These are phyloP conservation scores for Lacanobia wlatinum DNA, from an alignment of 2,888 invertebrate genomes.

Conservation along the genomic window DNA sequence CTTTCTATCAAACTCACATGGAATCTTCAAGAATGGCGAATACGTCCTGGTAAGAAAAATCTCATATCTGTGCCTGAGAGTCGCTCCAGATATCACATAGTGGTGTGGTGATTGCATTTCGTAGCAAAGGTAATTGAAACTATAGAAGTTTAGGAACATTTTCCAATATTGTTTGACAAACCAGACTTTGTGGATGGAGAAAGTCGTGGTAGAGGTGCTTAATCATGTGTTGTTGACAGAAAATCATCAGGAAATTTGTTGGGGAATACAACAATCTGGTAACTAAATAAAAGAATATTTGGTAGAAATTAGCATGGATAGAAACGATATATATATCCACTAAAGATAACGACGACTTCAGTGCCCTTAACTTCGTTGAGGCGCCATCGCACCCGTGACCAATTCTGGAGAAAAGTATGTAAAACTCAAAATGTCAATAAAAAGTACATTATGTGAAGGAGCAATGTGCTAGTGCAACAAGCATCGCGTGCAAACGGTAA, in stretches of 20 bases:
- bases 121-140: not conserved
- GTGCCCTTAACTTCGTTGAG: not conserved
- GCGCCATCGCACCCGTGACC: not conserved
- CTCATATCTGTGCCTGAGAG: not conserved
- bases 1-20: not conserved
- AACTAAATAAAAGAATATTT: constrained; percentile 3
- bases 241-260: not conserved
- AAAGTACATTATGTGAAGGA: too few relatives aligned
- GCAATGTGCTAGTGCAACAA: not conserved
- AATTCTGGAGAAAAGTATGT: not conserved
- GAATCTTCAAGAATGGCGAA: not conserved
- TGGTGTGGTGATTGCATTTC: not conserved
- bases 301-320: constrained; percentile 7
- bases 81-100: not conserved
- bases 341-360: constrained; percentile 9
- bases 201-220: constrained; percentile 33
- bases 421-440: not conserved
- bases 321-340: not conserved
- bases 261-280: constrained; percentile 6
- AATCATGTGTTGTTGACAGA: constrained; percentile 43
- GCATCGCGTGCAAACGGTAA: constrained; percentile 31
- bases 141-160: not conserved
- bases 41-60: constrained; percentile 29
- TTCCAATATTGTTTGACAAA: not conserved
- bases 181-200: constrained; percentile 5